phyloP scores from a whole-genome alignment of 2,888 invertebrate species.

The Marronus borbonicus region DNA sequence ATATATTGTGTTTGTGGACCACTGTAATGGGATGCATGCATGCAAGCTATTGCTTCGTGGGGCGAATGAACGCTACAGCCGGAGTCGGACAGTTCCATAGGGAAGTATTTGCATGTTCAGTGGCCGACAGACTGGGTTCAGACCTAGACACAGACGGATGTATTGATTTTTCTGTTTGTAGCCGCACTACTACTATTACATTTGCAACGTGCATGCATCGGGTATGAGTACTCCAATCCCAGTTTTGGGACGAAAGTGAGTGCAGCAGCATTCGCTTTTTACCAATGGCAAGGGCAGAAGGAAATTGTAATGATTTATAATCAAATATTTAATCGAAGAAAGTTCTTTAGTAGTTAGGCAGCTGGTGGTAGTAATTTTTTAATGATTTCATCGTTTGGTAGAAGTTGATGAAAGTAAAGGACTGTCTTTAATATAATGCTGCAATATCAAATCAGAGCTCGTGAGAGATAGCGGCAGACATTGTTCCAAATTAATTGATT shows the following conservation, averaged over 20 bases:
- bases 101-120: conserved; percentile 46
- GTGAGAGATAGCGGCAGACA: too few species aligned
- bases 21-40: conserved; percentile 32
- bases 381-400: too few species aligned
- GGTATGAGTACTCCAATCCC: background rate
- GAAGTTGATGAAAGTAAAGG: too few species aligned
- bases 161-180: conserved; percentile 39
- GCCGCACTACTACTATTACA: conserved; percentile 15
- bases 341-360: too few species aligned
- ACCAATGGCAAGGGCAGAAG: background rate
- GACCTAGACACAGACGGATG: conserved; percentile 45
- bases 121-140: conserved; percentile 39
- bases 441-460: too few species aligned
- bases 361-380: too few species aligned
- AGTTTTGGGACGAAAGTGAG: background rate
- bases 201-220: background rate
- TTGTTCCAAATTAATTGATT: too few species aligned
- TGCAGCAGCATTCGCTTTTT: too few species aligned
- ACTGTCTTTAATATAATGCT: too few species aligned
- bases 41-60: conserved; percentile 29
- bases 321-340: too few species aligned
- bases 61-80: conserved; percentile 24
- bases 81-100: conserved; percentile 3
- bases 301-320: too few species aligned
- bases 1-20: conserved; percentile 25